These are phyloP conservation scores for Drosophila suboccidentalis DNA, from an alignment of 2,888 invertebrate genomes.

Conservation along the genomic window DNA sequence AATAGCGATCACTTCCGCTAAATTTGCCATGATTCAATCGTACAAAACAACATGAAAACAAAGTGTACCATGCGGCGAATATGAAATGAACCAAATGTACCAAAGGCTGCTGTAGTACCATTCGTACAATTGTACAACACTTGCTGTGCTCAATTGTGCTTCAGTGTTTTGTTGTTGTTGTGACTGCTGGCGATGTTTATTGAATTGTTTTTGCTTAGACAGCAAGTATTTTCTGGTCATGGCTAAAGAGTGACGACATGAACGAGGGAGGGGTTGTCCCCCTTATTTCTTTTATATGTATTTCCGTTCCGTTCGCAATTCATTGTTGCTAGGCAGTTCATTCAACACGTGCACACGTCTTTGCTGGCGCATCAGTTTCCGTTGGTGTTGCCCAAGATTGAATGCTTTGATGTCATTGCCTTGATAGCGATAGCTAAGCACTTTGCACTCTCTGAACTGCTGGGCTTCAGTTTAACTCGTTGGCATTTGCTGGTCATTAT, in stretches of 20 bases:
- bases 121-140: constrained; percentile 6
- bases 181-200: constrained; percentile 44
- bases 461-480: constrained; percentile 6
- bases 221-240: constrained; percentile 17
- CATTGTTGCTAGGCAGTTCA: constrained; percentile 55
- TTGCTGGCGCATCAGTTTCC: constrained; percentile 33
- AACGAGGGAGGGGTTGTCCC: not conserved
- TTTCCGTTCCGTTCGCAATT: constrained; percentile 20
- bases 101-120: constrained; percentile 3
- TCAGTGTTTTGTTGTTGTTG: not conserved
- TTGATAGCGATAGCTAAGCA: constrained; percentile 38
- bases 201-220: constrained; percentile 50
- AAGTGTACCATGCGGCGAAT: constrained; percentile 37
- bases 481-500: constrained; percentile 26
- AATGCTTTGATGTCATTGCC: constrained; percentile 8
- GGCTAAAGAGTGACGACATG: not conserved
- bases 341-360: constrained; percentile 73
- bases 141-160: constrained; percentile 42
- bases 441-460: not conserved
- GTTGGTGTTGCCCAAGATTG: constrained; percentile 1
- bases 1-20: constrained; percentile 36
- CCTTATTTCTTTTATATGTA: not conserved
- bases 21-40: constrained; percentile 18
- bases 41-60: not conserved
- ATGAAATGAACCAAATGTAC: constrained; percentile 41